Base-by-base conservation (phyloP, 1,140 invertebrate genomes). In the Bombus polaris region DNA sequence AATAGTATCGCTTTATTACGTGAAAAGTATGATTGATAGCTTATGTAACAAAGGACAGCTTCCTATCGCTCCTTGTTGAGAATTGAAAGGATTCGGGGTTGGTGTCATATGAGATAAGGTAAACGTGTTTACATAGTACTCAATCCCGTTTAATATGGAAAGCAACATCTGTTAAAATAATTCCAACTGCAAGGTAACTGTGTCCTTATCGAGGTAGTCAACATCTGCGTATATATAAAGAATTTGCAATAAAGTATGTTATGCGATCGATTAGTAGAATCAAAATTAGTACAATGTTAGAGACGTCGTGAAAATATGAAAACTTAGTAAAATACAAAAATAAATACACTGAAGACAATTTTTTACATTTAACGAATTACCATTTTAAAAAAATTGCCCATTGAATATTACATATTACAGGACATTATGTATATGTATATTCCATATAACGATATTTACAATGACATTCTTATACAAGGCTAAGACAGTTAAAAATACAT, bases 111-210 rank as follows among this genome's bases (percentile, higher is more conserved):
- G 78, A 88, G 89, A 91, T 92, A 87, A 91, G 84, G 79, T 79
- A 90, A 90, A 62, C 44, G 66, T 95, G 92, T 95, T 95, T 94
- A 90, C 92, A 86, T 76, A 92, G 91, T 92, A 94, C 94, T 95
- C 88, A 42, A 87, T 89, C 80, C 88, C 88, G 89, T 91, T 94
- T 94, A 94, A 93, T 93, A 92, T 87, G 91, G 89, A 94, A 93
- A 92, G 89, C 71, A 87, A 92, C 94, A 95, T 94, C 93, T 95
- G 94, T 94, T 93, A 90, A 93, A 94, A 94, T 94, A 93, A 92
- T 90, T 89, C 90, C 85, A 90, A 91, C 91, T 88, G 85, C 77
- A 80, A 25, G 47, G 79, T 81, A 85, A 85, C 75, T 76, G 32
- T 81, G 25, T 71, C 35, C 74, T 93, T 93, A 91, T 92, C 89